Conservation (phyloP, 92 coral and sea anemone genomes). For the Muricea muricata region DNA sequence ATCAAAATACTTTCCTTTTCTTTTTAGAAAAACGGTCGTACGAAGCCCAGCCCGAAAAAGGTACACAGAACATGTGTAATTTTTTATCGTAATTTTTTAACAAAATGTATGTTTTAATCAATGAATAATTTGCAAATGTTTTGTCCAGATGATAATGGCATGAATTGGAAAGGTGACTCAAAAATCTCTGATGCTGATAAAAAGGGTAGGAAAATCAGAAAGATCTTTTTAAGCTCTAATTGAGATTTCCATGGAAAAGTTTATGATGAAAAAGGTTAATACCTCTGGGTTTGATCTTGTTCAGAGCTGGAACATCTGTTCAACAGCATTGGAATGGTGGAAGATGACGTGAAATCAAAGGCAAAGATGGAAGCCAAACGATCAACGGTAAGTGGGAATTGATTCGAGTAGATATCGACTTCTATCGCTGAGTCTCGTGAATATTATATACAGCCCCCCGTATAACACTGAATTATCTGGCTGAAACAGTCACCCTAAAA, state of each 20-base stretch:
- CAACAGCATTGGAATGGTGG: constrained; percentile 84
- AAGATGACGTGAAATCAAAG: constrained; percentile 71
- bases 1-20: background rate
- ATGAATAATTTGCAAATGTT: too few relatives aligned
- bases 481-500: too few relatives aligned
- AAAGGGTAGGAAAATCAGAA: constrained; percentile 74
- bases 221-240: too few relatives aligned
- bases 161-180: constrained; percentile 99
- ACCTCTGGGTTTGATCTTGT: background rate
- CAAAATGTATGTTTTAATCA: too few relatives aligned
- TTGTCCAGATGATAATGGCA: constrained; percentile 76
- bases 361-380: constrained; percentile 56
- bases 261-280: too few relatives aligned
- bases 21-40: constrained; percentile 90
- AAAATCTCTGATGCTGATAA: constrained; percentile 98
- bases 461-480: too few relatives aligned
- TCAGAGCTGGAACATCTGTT: constrained; percentile 90
- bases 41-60: constrained; percentile 93
- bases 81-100: background rate
- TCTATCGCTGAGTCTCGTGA: too few relatives aligned
- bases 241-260: too few relatives aligned
- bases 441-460: too few relatives aligned
- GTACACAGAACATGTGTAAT: constrained; percentile 32
- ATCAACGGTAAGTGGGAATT: constrained; percentile 20
- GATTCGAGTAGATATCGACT: background rate